Percentiles rank a stretch among this genome's conserved stretches.
Conservation (phyloP, 2,797 vertebrate species). For the Loriculus beryllinus region DNA sequence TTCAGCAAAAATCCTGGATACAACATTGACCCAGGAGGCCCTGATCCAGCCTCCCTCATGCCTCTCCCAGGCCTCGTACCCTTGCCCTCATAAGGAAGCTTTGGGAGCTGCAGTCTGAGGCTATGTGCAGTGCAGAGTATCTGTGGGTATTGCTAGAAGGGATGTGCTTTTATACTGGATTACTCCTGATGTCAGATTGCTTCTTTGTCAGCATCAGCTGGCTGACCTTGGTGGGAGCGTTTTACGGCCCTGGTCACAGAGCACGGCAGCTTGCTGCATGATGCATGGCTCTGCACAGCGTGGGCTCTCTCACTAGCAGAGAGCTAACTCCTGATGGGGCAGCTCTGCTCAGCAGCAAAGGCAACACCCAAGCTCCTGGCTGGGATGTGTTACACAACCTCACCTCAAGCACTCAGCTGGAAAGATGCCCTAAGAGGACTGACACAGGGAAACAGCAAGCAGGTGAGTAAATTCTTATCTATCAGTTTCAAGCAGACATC, state of each 20-base stretch:
- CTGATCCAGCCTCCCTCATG: accelerated
- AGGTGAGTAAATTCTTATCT: neutral
- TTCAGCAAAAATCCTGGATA: neutral
- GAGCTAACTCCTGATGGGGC: neutral
- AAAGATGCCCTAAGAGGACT: neutral
- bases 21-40: neutral
- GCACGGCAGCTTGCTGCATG: accelerated
- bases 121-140: accelerated
- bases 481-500: neutral
- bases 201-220: neutral
- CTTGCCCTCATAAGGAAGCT: accelerated
- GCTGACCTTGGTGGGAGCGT: neutral
- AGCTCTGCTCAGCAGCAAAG: neutral
- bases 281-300: accelerated
- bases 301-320: neutral
- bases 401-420: neutral
- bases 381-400: neutral
- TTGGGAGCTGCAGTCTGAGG: neutral
- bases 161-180: accelerated
- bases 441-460: neutral
- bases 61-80: neutral
- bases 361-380: neutral
- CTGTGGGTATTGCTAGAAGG: neutral
- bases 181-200: neutral
- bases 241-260: neutral